Conservation (phyloP, 2,888 invertebrate species). For the Microplitis manilae region DNA sequence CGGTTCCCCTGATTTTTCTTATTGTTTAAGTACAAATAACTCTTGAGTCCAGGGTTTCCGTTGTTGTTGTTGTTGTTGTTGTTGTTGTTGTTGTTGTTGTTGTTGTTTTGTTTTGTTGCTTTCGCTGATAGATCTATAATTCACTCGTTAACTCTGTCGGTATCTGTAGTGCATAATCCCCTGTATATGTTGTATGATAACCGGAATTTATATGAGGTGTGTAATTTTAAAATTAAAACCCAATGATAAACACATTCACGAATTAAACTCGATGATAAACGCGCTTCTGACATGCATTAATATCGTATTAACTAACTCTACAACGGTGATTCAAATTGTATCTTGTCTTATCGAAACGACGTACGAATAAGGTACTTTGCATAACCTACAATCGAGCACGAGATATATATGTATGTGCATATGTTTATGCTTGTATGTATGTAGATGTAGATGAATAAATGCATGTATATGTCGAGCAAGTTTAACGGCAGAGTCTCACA, state of each 20-base stretch:
- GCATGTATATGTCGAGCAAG: background rate
- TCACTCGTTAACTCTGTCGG: slow-evolving; percentile 1
- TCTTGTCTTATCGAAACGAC: slow-evolving; percentile 30
- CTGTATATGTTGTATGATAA: background rate
- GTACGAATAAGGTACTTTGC: slow-evolving; percentile 27
- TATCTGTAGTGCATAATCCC: background rate
- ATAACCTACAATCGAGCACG: slow-evolving; percentile 30
- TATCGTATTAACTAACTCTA: background rate
- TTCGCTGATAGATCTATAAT: slow-evolving; percentile 24
- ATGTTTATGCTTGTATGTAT: background rate
- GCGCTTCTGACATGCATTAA: background rate
- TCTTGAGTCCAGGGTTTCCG: background rate
- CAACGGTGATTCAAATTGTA: background rate
- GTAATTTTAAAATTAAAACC: background rate
- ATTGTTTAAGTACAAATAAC: slow-evolving; percentile 9
- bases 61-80: background rate
- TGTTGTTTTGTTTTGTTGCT: background rate
- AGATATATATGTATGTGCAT: background rate
- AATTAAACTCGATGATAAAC: background rate
- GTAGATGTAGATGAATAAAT: background rate
- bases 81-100: no score
- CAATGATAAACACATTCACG: background rate
- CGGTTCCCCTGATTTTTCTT: slow-evolving; percentile 26
- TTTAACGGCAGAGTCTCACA: background rate
- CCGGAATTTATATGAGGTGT: background rate